A percentile compares a stretch with the other conserved stretches of the same genome.
Conservation (phyloP, 1,140 invertebrate species). For the Oryctes rhinoceros region DNA sequence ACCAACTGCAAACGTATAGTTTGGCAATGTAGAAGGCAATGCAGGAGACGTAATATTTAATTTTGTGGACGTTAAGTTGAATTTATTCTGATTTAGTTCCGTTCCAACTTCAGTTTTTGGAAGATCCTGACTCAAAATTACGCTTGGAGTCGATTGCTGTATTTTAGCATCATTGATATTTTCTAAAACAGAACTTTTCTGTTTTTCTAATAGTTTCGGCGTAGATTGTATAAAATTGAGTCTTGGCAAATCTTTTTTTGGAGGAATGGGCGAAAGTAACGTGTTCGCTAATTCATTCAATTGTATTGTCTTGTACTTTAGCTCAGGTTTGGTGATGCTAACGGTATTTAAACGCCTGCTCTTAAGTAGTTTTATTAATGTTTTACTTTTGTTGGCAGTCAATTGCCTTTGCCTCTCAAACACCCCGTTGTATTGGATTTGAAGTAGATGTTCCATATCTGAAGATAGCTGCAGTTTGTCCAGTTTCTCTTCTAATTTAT, state of each 20-base stretch:
- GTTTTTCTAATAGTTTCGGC: conserved; percentile 41
- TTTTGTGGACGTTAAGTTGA: background rate
- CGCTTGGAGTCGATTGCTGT: background rate
- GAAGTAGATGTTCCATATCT: conserved; percentile 47
- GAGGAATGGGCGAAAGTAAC: conserved; percentile 47
- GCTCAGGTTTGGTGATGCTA: conserved; percentile 51
- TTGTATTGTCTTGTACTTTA: conserved; percentile 44
- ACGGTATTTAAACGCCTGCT: conserved; percentile 49
- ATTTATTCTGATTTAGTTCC: background rate
- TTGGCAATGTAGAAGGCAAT: background rate
- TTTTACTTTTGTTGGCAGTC: conserved; percentile 48
- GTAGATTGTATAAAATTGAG: conserved; percentile 52
- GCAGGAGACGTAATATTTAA: background rate
- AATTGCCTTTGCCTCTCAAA: conserved; percentile 49
- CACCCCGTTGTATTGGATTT: conserved; percentile 51
- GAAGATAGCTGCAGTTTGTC: conserved; percentile 48
- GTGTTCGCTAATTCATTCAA: conserved; percentile 44
- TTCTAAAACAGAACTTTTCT: background rate
- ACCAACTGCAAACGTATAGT: background rate
- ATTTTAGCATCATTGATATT: background rate
- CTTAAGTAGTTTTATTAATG: conserved; percentile 50
- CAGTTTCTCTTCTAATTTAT: conserved; percentile 52
- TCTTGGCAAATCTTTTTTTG: conserved; percentile 42
- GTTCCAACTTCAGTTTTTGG: background rate
- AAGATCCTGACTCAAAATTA: background rate